Base-by-base conservation (phyloP, 2,113 vertebrate species). In the Pseudopipra pipra region DNA sequence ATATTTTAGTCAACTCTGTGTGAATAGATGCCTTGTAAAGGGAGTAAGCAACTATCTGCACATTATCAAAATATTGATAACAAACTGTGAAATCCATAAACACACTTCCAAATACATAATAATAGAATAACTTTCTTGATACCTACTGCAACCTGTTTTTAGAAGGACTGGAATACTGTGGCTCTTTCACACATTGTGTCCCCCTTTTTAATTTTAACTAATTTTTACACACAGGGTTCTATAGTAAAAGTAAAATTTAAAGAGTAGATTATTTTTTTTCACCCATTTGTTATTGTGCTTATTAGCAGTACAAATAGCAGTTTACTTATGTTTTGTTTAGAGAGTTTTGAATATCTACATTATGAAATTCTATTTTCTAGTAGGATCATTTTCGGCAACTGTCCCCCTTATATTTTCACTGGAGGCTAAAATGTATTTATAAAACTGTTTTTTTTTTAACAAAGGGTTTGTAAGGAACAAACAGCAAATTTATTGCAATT, bases 11-110 rank as follows among this genome's bases (percentile, higher is more conserved):
- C 76, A 84, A 24, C 56, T 90, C 59, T 77, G 63, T 92, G 74
- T 85, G 56, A 91, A 84, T 58, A 70, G 84, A 73, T 37, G 33
- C 89, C 74, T 35, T 79, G 52, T 73, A 89, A 85, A 82, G 75
- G 47, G 85, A 52, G 31, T 56, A 88, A 87, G 73, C 37, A 78
- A 71, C 25, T 67, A 47, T 73, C 82, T 73, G 91, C 61, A 86
- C 30, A 39, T 66, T 79, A 82, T 33, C 47, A 92, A 70, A 90
- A 81, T 75, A 61, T 4, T 67, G 43, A 33, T 51, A 71, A 68
- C 56, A 95, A 97, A 95, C 62, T 88, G 7, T 95, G 94, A 97
- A 90, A 93, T 73, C 47, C 61, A 83, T 89, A 62, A 94, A 51
- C 28, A 31, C 11, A 52, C 46, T 52, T 85, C 31, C 18, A 80